Evolutionary conservation across 2,113 vertebrate species (phyloP).

Genomic region (Dipodomys stephensi): DNA sequence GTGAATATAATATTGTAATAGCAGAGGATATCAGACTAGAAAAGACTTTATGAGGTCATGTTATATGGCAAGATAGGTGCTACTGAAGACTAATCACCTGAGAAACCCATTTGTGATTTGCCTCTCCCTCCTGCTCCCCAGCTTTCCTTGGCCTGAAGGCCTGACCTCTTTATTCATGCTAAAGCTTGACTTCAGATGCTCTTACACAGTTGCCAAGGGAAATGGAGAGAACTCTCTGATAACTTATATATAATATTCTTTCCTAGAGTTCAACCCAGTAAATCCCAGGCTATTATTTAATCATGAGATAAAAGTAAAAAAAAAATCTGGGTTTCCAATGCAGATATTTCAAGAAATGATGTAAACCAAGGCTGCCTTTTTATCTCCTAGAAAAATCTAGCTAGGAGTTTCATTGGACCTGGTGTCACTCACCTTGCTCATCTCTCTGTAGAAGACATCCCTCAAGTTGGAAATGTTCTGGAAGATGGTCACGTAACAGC

Average conservation of each 20-base stretch:
- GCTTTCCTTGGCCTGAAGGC: background rate
- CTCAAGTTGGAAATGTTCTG: constrained; percentile 93
- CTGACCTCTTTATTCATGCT: background rate
- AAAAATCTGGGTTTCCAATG: background rate
- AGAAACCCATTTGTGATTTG: background rate
- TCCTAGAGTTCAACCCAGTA: background rate
- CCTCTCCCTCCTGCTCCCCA: background rate
- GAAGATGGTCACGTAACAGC: constrained; percentile 94
- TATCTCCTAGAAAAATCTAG: constrained; percentile 14
- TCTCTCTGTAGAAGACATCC: constrained; percentile 95
- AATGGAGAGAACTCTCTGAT: background rate
- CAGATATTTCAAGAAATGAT: background rate
- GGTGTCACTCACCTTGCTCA: constrained; percentile 89
- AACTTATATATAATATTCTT: background rate
- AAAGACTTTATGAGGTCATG: background rate
- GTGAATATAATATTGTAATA: background rate
- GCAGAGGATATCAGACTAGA: background rate
- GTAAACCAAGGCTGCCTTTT: background rate
- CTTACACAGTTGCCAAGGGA: background rate
- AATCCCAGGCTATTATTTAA: constrained; percentile 16
- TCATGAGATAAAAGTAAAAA: background rate
- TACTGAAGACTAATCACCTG: background rate
- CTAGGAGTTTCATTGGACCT: background rate
- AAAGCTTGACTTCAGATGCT: background rate
- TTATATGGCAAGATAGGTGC: background rate